These are phyloP conservation scores for Drosophila borborema DNA, from an alignment of 2,888 invertebrate species.

Conservation along the genomic window DNA sequence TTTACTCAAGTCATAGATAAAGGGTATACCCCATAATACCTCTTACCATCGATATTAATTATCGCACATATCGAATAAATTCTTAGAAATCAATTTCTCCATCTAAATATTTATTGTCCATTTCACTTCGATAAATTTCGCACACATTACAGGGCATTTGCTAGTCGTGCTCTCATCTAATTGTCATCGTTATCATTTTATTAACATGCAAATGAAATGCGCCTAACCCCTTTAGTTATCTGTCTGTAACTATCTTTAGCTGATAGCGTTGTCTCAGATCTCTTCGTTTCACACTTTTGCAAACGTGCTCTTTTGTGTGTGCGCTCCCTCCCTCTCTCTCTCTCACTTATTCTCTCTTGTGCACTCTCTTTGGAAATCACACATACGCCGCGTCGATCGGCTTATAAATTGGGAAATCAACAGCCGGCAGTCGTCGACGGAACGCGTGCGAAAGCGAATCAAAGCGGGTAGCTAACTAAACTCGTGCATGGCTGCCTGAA, in stretches of 20 bases:
- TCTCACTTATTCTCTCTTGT: conserved; percentile 3
- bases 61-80: too few species aligned
- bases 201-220: conserved; percentile 46
- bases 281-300: conserved; percentile 27
- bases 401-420: conserved; percentile 27
- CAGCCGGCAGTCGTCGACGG: conserved; percentile 56
- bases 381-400: conserved; percentile 68
- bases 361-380: conserved; percentile 52
- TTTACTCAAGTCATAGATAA: too few species aligned
- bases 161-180: background rate
- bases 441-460: conserved; percentile 49
- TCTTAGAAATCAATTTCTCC: background rate
- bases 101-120: background rate
- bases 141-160: background rate
- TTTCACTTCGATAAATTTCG: background rate
- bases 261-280: conserved; percentile 46
- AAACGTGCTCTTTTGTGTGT: conserved; percentile 21
- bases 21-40: background rate
- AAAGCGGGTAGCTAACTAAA: conserved; percentile 17
- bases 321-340: conserved; percentile 13
- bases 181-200: conserved; percentile 19
- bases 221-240: conserved; percentile 51
- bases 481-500: conserved; percentile 27
- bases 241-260: conserved; percentile 36
- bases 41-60: background rate